Percentiles rank a stretch among this genome's conserved stretches.
phyloP scores from a whole-genome alignment of 2,888 invertebrate species.

The Graphium colonna region DNA sequence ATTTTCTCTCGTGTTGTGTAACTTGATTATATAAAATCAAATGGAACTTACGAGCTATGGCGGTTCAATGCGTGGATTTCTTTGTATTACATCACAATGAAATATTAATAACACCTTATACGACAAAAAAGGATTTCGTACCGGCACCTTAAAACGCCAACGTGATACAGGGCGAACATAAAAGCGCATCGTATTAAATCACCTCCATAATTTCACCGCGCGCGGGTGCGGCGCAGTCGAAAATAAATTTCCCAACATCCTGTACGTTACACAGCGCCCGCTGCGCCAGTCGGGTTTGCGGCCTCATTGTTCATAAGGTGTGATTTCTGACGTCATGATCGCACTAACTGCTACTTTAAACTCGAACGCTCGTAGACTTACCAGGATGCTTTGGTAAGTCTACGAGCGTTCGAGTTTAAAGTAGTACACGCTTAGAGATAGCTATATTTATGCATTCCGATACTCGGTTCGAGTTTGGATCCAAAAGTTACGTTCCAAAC shows the following conservation, averaged over 20 bases:
- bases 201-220: conserved; percentile 11
- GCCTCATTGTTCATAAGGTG: conserved; percentile 15
- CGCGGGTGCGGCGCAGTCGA: conserved; percentile 18
- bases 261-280: conserved; percentile 25
- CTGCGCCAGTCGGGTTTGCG: conserved; percentile 1
- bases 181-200: conserved; percentile 6
- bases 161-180: neutral
- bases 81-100: too few species aligned
- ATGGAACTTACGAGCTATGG: too few species aligned
- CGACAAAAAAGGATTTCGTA: neutral
- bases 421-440: too few species aligned
- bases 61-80: too few species aligned
- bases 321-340: conserved; percentile 20
- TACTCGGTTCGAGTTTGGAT: too few species aligned
- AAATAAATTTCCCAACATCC: conserved; percentile 34
- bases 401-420: conserved; percentile 1
- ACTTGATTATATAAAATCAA: too few species aligned
- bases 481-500: too few species aligned
- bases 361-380: neutral
- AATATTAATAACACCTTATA: neutral
- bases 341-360: conserved; percentile 12
- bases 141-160: neutral
- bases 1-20: too few species aligned
- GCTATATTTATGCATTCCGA: too few species aligned
- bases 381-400: neutral